These are phyloP conservation scores for Morinoia aosen DNA, from an alignment of 2,888 invertebrate species.

Conservation along the genomic window DNA sequence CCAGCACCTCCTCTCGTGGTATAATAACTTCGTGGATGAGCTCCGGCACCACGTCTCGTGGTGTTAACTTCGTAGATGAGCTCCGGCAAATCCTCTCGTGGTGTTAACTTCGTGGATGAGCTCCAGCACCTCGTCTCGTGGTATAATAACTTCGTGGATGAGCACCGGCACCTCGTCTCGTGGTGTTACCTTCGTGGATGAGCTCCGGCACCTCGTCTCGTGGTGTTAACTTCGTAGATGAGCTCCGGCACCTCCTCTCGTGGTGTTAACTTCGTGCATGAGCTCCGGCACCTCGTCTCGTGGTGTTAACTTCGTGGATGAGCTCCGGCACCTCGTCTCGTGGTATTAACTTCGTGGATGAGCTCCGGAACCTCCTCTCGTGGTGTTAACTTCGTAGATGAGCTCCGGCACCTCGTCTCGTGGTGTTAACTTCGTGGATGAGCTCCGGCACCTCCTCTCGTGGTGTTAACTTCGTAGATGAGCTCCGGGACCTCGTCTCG, in stretches of 20 bases:
- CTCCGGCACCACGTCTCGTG: neutral
- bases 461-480: neutral
- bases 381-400: neutral
- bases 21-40: neutral
- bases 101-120: neutral
- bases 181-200: neutral
- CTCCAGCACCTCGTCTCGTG: neutral
- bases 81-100: too few species aligned
- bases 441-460: neutral
- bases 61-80: neutral
- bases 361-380: neutral
- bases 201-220: neutral
- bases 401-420: too few species aligned
- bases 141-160: neutral
- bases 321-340: too few species aligned
- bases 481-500: too few species aligned
- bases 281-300: neutral
- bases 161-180: too few species aligned
- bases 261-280: neutral
- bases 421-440: neutral
- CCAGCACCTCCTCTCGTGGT: neutral
- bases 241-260: too few species aligned
- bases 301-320: neutral
- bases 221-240: neutral
- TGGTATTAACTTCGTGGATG: neutral